Evolutionary conservation across 2,113 vertebrate genomes (phyloP), one percentile per base, ranked within the genome.

Genomic region (Rhinoderma darwinii): DNA sequence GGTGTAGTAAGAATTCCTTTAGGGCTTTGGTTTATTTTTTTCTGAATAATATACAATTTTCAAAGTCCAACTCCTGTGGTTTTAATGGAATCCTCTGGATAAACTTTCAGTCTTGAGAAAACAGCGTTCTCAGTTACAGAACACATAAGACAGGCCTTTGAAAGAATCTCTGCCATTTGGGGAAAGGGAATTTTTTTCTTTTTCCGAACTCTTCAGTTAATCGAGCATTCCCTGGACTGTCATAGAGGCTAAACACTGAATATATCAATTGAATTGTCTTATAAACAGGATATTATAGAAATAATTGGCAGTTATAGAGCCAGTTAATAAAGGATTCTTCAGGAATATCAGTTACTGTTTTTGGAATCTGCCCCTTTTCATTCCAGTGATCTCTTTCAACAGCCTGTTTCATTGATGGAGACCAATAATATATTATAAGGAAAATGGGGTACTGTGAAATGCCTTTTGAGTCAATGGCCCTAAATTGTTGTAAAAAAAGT

Each of bases 1-100:
- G 76, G 44, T 86, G 84, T 80, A 79, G 77, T 86, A 79, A 74
- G 77, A 73, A 73, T 86, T 86, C 77, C 77, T 70, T 82, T 86
- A 81, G 85, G 37, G 78, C 18, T 44, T 81, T 74, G 66, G 77
- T 73, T 86, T 86, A 72, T 86, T 81, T 82, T 72, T 54, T 70
- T 81, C 77, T 82, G 50, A 74, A 86, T 86, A 86, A 86, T 54
- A 74, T 82, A 47, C 66, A 86, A 50, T 82, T 73, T 72, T 84
- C 66, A 72, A 84, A 84, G 82, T 83, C 82, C 44, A 81, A 18
- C 77, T 81, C 68, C 78, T 73, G 85, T 59, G 85, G 85, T 81
- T 86, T 86, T 81, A 81, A 68, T 86, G 85, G 66, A 86, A 86
- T 86, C 85, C 77, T 86, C 63, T 54, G 84, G 47, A 86, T 78